phyloP scores from a whole-genome alignment of 53 echinoderm and acorn worm species.

The Astropecten irregularis region DNA sequence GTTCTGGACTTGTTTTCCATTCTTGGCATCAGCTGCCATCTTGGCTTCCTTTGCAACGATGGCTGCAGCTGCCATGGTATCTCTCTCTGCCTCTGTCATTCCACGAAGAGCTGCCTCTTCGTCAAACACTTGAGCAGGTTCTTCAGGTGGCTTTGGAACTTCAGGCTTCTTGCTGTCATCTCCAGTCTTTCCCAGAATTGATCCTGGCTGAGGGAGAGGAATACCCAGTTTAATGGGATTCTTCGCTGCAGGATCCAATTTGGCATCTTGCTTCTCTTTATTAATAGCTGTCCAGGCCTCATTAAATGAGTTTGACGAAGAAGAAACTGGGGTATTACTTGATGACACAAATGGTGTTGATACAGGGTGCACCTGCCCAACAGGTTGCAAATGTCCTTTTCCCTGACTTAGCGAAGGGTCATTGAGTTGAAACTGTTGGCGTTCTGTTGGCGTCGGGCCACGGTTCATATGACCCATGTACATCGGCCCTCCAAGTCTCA shows the following conservation, averaged over 20 bases:
- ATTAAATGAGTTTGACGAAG: not conserved
- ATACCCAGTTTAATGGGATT: not conserved
- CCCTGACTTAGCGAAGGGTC: not conserved
- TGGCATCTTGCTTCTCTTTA: not conserved
- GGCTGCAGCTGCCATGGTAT: slow-evolving; percentile 87
- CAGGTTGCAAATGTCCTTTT: not conserved
- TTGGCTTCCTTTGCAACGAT: slow-evolving; percentile 84
- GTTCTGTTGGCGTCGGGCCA: not conserved
- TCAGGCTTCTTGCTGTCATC: slow-evolving; percentile 3
- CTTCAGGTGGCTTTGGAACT: not conserved
- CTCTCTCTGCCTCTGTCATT: slow-evolving; percentile 94
- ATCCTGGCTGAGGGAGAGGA: not conserved
- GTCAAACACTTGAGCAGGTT: slow-evolving; percentile 61
- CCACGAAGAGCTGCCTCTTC: slow-evolving; percentile 87
- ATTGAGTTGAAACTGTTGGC: not conserved
- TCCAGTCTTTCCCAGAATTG: not conserved
- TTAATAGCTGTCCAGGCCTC: slow-evolving; percentile 19
- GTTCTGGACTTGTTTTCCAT: slow-evolving; percentile 10
- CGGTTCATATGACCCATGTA: slow-evolving; percentile 8
- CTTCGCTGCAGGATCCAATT: not conserved
- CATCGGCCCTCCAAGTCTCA: slow-evolving; percentile 10
- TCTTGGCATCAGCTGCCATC: slow-evolving; percentile 61
- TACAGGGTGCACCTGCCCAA: not conserved
- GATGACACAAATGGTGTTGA: not conserved
- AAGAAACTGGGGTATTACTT: not conserved